A percentile compares a stretch with the other conserved stretches of the same genome.
Evolutionary conservation across 1,140 invertebrate species (phyloP).

Genomic region (Trichomalopsis sarcophagae): DNA sequence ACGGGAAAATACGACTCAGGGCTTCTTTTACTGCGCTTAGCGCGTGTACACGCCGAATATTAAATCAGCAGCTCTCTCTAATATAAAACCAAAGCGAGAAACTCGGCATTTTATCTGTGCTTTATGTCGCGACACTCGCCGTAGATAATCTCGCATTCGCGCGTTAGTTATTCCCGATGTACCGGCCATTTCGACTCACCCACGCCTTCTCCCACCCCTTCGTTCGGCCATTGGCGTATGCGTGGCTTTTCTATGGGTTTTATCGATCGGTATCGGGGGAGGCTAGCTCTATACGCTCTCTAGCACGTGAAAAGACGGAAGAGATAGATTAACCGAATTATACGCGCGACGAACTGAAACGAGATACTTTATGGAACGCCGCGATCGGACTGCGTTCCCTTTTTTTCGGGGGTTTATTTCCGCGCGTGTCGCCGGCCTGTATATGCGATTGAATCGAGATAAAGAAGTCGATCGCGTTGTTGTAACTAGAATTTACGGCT

Average conservation of each 20-base stretch:
- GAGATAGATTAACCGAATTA: neutral
- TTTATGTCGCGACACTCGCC: neutral
- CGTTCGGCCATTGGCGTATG: neutral
- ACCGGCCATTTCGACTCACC: neutral
- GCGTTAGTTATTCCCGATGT: slow-evolving; percentile 23
- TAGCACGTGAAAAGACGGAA: neutral
- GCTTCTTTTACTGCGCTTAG: slow-evolving; percentile 8
- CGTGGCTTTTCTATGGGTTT: neutral
- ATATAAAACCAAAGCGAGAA: slow-evolving; percentile 10
- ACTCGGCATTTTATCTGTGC: slow-evolving; percentile 7
- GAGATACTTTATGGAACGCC: too few relatives aligned
- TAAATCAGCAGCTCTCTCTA: slow-evolving; percentile 15
- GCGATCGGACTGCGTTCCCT: too few relatives aligned
- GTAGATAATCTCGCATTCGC: slow-evolving; percentile 29
- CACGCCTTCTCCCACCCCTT: neutral
- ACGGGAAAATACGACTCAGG: slow-evolving; percentile 7
- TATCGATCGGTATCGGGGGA: neutral
- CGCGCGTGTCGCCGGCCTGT: too few relatives aligned
- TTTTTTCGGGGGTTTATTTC: too few relatives aligned
- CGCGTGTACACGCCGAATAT: slow-evolving; percentile 1
- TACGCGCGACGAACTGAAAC: neutral
- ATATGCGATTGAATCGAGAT: too few relatives aligned
- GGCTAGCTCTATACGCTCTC: too few relatives aligned
- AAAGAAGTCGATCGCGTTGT: too few relatives aligned
- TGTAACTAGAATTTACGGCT: too few relatives aligned